These are phyloP conservation scores for Taeniopygia guttata DNA, from an alignment of 2,797 vertebrate genomes.

Conservation along the genomic window DNA sequence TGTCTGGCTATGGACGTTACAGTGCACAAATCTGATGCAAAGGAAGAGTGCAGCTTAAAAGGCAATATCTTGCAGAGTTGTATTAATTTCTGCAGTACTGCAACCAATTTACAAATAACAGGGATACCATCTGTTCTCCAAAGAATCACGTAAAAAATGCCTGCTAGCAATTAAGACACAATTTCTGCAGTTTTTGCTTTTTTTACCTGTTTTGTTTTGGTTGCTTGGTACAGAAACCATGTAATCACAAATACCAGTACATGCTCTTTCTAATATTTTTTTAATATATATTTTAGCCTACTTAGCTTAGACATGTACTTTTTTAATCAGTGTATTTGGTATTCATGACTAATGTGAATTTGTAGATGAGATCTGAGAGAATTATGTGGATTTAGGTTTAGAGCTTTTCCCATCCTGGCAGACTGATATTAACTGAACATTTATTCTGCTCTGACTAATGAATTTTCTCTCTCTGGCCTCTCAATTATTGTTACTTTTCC, in stretches of 20 bases:
- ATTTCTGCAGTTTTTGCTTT: background rate
- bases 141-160: background rate
- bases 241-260: background rate
- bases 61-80: background rate
- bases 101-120: slow-evolving; percentile 15
- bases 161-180: background rate
- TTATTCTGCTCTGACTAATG: slow-evolving; percentile 10
- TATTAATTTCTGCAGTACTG: background rate
- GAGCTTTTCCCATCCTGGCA: slow-evolving; percentile 24
- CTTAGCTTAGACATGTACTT: slow-evolving; percentile 3
- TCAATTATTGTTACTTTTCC: slow-evolving; percentile 11
- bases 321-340: slow-evolving; percentile 17
- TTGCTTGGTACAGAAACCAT: background rate
- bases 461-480: background rate
- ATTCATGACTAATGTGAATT: slow-evolving; percentile 44
- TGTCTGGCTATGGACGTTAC: background rate
- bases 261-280: background rate
- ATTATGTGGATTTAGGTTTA: slow-evolving; percentile 59
- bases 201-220: background rate
- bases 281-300: background rate
- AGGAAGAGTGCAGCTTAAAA: background rate
- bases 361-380: slow-evolving; percentile 36
- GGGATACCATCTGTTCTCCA: slow-evolving; percentile 39
- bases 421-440: background rate
- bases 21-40: background rate